A percentile compares a stretch with the other conserved stretches of the same genome.
phyloP scores from a whole-genome alignment of 2,888 invertebrate species.

The Lasioglossum malachurum region DNA sequence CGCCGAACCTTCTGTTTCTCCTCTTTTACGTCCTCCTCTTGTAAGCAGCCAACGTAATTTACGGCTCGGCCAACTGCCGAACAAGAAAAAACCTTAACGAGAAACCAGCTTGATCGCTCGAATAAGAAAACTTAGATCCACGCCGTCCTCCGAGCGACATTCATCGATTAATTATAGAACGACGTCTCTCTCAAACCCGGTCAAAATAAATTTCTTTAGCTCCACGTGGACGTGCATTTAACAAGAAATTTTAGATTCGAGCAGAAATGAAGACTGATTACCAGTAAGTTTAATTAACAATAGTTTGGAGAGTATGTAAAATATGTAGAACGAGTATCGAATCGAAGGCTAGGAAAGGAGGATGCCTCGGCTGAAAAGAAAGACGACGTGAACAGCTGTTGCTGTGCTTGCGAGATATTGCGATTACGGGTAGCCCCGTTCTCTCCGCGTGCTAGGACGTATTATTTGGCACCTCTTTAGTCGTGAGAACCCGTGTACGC shows the following conservation, averaged over 20 bases:
- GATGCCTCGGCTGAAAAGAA: not conserved
- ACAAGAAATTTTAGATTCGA: not conserved
- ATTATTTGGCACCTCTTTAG: conserved; percentile 67
- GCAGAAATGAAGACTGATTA: no score
- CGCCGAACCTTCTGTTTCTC: conserved; percentile 44
- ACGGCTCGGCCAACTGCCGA: conserved; percentile 38
- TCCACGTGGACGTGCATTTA: not conserved
- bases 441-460: conserved; percentile 55
- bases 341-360: not conserved
- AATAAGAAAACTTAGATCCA: conserved; percentile 9
- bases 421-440: conserved; percentile 61
- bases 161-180: conserved; percentile 5
- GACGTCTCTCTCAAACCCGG: not conserved
- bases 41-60: conserved; percentile 66
- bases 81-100: conserved; percentile 61
- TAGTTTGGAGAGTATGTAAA: not conserved
- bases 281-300: not conserved
- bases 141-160: not conserved
- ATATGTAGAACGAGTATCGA: not conserved
- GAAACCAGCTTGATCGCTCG: conserved; percentile 59
- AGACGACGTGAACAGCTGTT: conserved; percentile 31
- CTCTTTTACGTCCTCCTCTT: conserved; percentile 40
- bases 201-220: not conserved
- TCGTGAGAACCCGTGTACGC: conserved; percentile 69
- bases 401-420: conserved; percentile 56